These are phyloP conservation scores for Pionites leucogaster DNA, from an alignment of 2,113 vertebrate genomes.

Conservation along the genomic window DNA sequence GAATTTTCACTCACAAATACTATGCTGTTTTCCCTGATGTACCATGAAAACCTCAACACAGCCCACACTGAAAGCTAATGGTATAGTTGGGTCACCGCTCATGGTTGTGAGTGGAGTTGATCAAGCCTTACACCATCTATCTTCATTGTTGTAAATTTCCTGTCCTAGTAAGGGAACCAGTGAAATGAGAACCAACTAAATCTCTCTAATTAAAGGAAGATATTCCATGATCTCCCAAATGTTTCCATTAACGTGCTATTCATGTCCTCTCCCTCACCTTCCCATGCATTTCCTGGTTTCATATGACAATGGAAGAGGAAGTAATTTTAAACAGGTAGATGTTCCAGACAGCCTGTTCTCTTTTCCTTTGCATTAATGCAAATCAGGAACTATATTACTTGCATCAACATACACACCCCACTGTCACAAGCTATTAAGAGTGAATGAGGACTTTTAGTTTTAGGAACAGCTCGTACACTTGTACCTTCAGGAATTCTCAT, in stretches of 20 bases:
- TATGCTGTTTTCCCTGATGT: background rate
- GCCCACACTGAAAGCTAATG: background rate
- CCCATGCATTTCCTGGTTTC: background rate
- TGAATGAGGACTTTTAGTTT: background rate
- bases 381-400: background rate
- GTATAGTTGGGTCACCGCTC: rapidly evolving
- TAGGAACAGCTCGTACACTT: background rate
- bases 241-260: background rate
- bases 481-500: background rate
- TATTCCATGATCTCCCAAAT: background rate
- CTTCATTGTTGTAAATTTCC: background rate
- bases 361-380: background rate
- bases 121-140: background rate
- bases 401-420: background rate
- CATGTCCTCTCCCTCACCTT: background rate
- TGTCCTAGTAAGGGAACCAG: background rate
- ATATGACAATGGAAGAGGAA: background rate
- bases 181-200: background rate
- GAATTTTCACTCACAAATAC: background rate
- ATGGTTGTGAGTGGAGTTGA: background rate
- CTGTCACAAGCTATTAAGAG: background rate
- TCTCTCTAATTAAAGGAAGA: background rate
- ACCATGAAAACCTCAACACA: background rate
- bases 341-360: background rate
- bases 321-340: background rate